A percentile compares a stretch with the other conserved stretches of the same genome.
Conservation (phyloP, 2,888 invertebrate genomes). For the Girardia tigrina region DNA sequence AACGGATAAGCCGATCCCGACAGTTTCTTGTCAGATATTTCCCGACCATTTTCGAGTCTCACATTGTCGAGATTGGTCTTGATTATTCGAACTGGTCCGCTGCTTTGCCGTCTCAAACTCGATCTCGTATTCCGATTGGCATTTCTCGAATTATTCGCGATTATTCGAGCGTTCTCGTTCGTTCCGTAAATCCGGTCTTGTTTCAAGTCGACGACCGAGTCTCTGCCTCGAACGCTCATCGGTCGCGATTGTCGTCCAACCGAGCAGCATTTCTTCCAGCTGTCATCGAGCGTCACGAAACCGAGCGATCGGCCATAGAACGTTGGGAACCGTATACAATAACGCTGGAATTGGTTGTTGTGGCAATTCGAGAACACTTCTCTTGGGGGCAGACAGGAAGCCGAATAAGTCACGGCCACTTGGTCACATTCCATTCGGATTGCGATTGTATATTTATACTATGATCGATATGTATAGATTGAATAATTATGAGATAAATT, state of each 20-base stretch:
- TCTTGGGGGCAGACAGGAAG: background rate
- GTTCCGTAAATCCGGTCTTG: background rate
- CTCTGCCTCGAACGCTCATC: too few relatives aligned
- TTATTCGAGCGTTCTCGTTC: background rate
- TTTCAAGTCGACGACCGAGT: background rate
- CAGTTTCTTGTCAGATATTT: background rate
- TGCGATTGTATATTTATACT: too few relatives aligned
- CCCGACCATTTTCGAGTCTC: background rate
- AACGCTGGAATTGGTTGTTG: background rate
- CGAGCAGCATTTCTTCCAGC: background rate
- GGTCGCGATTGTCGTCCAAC: background rate
- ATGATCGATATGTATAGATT: too few relatives aligned
- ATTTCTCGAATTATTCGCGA: background rate
- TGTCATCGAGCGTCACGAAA: background rate
- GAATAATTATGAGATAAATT: too few relatives aligned
- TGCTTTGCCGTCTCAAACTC: background rate
- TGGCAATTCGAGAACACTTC: background rate
- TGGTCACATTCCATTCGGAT: too few relatives aligned
- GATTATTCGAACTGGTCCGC: background rate
- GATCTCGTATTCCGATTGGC: background rate
- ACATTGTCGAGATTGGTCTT: background rate
- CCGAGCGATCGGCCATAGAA: background rate
- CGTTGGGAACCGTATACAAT: background rate
- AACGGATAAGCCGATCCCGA: background rate
- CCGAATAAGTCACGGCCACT: background rate